Base-by-base conservation (phyloP, 1,140 invertebrate genomes). In the Pseudobourletiella spinata region DNA sequence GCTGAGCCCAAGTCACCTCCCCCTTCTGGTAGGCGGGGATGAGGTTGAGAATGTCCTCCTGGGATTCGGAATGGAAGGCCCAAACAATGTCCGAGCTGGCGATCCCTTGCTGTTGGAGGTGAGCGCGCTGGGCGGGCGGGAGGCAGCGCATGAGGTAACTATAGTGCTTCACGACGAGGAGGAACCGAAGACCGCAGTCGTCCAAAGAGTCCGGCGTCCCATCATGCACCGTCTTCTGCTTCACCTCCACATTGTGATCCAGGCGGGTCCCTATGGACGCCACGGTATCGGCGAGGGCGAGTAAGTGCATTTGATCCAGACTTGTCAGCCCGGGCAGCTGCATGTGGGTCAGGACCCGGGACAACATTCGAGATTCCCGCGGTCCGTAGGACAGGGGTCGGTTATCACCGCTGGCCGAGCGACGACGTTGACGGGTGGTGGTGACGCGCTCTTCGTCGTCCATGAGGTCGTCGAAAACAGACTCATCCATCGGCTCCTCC, bases 61-160 rank as follows among this genome's bases (percentile, higher is more conserved):
- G 91, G 28, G 91, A 91, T 76, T 99, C 96, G 0, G 95, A 98
- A 78, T 99, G 96, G 76, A 95, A 99, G 1, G 95, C 97, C 97
- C 97, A 99, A 11, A 97, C 93, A 15, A 99, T 79, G 76, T 97
- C 93, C 59, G 91, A 88, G 1, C 89, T 88, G 4, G 87, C 87
- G 0, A 99, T 85, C 16, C 96, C 97, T 66, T 87, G 84, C 59
- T 87, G 86, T 72, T 95, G 90, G 59, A 98, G 84, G 56, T 86
- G 81, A 0, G 86, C 84, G 42, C 95, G 80, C 74, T 98, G 93
- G 1, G 83, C 85, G 2, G 94, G 76, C 0, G 95, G 93, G 28
- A 99, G 77, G 72, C 95, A 98, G 4, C 85, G 79, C 44, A 93
- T 73, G n/a, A 99, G 76, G 76, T 98, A 99, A 63, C 89, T 91